Conservation (phyloP, 1,140 invertebrate species). For the Centruroides sculpturatus region DNA sequence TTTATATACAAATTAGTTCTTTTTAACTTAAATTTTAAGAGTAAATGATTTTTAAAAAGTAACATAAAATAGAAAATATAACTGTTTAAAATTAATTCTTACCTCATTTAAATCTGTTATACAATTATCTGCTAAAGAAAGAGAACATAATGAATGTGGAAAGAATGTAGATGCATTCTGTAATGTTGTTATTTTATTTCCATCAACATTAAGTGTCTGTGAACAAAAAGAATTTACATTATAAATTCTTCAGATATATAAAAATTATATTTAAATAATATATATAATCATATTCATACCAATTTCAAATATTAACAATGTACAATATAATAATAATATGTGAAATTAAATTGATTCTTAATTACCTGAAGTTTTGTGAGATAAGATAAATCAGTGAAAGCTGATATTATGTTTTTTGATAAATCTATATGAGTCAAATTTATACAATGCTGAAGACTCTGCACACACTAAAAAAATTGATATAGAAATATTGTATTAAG, state of each 20-base stretch:
- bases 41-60: too few relatives aligned
- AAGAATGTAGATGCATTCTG: constrained; percentile 58
- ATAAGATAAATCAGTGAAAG: constrained; percentile 66
- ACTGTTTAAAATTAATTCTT: neutral
- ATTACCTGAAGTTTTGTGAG: constrained; percentile 61
- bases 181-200: too few relatives aligned
- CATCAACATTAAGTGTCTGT: neutral
- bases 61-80: too few relatives aligned
- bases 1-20: too few relatives aligned
- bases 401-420: constrained; percentile 73
- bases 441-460: constrained; percentile 64
- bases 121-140: constrained; percentile 70
- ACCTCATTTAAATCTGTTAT: constrained; percentile 65
- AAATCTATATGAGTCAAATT: constrained; percentile 69
- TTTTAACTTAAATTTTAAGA: too few relatives aligned
- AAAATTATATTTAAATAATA: too few relatives aligned
- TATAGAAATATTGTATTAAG: too few relatives aligned
- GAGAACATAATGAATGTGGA: constrained; percentile 50
- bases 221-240: too few relatives aligned
- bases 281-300: too few relatives aligned
- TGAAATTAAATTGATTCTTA: neutral
- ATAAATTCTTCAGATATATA: too few relatives aligned
- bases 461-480: constrained; percentile 50
- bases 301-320: too few relatives aligned
- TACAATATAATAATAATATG: neutral